Conservation (phyloP, 30 jellyfish, hydroid and myxozoan species). For the Turritopsis dohrnii region DNA sequence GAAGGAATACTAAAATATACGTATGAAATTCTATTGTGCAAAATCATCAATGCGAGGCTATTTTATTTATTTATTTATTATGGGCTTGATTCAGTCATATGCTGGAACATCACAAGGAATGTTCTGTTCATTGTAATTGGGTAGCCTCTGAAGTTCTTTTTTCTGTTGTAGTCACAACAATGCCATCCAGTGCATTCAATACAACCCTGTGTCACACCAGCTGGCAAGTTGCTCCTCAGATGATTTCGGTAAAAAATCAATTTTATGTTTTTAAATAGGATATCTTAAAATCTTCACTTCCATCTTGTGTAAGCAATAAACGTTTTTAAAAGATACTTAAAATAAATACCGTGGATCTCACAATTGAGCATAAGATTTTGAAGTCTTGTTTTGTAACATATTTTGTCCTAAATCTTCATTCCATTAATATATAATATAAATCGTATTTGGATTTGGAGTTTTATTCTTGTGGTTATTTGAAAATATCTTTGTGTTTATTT, state of each 20-base stretch:
- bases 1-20: conserved; percentile 96
- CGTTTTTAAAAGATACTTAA: no score
- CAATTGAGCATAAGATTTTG: no score
- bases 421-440: no score
- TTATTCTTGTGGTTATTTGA: no score
- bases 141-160: neutral
- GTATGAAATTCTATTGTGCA: conserved; percentile 39
- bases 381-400: no score
- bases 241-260: conserved; percentile 68
- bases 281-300: neutral
- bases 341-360: no score
- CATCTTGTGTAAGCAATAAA: no score
- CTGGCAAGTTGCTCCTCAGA: conserved; percentile 92
- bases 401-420: no score
- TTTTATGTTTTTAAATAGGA: neutral
- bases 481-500: neutral
- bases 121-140: neutral
- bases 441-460: no score
- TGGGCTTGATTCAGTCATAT: no score
- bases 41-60: no score
- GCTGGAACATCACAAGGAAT: no score
- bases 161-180: conserved; percentile 59
- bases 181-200: conserved; percentile 80
- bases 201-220: conserved; percentile 86
- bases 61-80: neutral